Conservation (phyloP, 2,113 vertebrate species). For the Theristicus caerulescens region DNA sequence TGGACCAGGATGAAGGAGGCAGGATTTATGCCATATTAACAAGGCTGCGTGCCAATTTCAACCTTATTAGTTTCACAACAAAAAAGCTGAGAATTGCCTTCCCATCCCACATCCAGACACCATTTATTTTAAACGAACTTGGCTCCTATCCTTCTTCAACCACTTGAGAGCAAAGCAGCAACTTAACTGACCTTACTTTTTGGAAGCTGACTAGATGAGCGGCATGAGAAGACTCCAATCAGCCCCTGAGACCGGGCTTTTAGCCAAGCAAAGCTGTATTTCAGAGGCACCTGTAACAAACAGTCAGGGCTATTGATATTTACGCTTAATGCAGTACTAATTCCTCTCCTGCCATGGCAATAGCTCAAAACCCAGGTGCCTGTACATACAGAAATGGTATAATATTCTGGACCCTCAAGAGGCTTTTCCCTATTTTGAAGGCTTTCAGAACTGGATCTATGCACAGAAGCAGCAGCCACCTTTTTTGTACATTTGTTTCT, state of each 20-base stretch:
- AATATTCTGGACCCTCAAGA: neutral
- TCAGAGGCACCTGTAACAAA: constrained; percentile 6
- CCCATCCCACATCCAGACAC: neutral
- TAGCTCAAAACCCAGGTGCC: neutral
- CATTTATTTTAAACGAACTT: neutral
- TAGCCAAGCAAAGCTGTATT: neutral
- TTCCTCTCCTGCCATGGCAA: neutral
- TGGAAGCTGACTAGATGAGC: neutral
- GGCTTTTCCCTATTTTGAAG: neutral
- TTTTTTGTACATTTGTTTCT: neutral
- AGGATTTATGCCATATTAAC: constrained; percentile 51
- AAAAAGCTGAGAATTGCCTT: neutral
- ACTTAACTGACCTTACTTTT: constrained; percentile 11
- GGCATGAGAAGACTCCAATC: neutral
- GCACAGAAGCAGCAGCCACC: neutral
- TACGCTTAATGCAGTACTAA: neutral
- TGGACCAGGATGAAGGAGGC: neutral
- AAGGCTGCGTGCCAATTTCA: constrained; percentile 18
- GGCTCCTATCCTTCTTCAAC: neutral
- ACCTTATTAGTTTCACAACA: constrained; percentile 25
- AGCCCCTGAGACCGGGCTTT: neutral
- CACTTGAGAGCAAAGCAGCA: constrained; percentile 1
- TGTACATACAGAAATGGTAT: neutral
- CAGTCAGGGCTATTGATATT: neutral
- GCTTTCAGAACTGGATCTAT: neutral